Evolutionary conservation across 2,888 invertebrate genomes (phyloP).

Genomic region (Sinopyrophorus schimmeli): DNA sequence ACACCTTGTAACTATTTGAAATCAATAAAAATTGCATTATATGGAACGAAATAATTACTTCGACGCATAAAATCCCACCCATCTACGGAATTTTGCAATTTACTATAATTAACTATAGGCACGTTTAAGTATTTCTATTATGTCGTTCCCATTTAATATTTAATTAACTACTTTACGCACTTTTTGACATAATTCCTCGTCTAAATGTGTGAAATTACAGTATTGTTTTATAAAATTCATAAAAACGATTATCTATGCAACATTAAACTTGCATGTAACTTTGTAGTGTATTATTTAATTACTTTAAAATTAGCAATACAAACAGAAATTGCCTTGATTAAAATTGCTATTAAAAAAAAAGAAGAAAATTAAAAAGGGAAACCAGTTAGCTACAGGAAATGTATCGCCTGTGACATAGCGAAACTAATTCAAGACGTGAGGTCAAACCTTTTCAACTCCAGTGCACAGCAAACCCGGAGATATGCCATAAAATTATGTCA

Average conservation of each 20-base stretch:
- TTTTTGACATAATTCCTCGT: constrained; percentile 1
- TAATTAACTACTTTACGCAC: constrained; percentile 5
- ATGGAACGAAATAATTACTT: no score
- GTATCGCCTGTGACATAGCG: constrained; percentile 17
- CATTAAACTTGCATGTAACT: not conserved
- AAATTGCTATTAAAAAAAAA: no score
- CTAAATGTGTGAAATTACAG: constrained; percentile 17
- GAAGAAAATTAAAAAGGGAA: constrained; percentile 25
- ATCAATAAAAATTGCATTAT: no score
- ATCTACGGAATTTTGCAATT: no score
- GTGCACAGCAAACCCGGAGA: constrained; percentile 15
- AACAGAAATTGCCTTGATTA: constrained; percentile 1
- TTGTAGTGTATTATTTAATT: not conserved
- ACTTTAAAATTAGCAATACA: constrained; percentile 8
- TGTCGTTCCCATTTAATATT: no score
- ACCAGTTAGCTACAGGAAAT: constrained; percentile 23
- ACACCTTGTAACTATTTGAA: no score
- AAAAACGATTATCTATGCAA: not conserved
- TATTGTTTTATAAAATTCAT: constrained; percentile 16
- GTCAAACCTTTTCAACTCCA: constrained; percentile 19
- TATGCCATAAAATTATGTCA: constrained; percentile 11
- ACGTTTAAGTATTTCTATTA: no score
- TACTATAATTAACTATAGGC: no score
- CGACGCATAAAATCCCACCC: no score
- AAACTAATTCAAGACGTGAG: constrained; percentile 26